These are phyloP conservation scores for Cyphotilapia sp. DNA, from an alignment of 2,113 vertebrate genomes.

Conservation along the genomic window DNA sequence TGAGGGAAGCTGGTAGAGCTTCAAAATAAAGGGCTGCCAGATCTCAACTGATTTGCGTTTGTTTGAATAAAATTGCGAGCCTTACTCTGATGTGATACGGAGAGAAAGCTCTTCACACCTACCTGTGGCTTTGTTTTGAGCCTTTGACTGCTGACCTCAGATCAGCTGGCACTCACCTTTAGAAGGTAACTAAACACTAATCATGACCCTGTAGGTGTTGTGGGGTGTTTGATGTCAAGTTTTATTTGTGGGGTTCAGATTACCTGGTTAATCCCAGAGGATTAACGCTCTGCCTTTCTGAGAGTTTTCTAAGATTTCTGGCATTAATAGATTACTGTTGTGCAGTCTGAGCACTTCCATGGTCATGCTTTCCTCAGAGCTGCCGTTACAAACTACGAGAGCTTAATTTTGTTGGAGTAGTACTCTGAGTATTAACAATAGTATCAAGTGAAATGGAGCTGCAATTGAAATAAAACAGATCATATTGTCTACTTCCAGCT, in stretches of 20 bases:
- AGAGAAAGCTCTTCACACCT: neutral
- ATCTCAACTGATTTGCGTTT: slow-evolving; percentile 35
- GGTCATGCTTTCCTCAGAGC: neutral
- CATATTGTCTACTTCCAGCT: neutral
- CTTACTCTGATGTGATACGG: neutral
- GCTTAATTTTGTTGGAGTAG: neutral
- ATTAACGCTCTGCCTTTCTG: neutral
- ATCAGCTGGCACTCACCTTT: neutral
- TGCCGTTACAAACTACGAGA: neutral
- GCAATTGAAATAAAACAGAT: neutral
- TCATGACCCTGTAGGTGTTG: neutral
- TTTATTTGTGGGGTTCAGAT: neutral
- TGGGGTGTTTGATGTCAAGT: neutral
- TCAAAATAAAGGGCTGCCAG: neutral
- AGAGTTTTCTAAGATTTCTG: neutral
- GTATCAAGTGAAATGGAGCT: neutral
- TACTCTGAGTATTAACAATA: neutral
- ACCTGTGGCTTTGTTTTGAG: neutral
- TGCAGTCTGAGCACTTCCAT: neutral
- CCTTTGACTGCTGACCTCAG: neutral
- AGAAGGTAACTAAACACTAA: neutral
- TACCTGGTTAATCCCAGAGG: neutral
- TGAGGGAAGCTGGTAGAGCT: neutral
- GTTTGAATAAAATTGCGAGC: slow-evolving; percentile 15
- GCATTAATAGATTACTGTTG: neutral